These are phyloP conservation scores for Serranus cabrilla DNA, from an alignment of 2,797 vertebrate species.

Conservation along the genomic window DNA sequence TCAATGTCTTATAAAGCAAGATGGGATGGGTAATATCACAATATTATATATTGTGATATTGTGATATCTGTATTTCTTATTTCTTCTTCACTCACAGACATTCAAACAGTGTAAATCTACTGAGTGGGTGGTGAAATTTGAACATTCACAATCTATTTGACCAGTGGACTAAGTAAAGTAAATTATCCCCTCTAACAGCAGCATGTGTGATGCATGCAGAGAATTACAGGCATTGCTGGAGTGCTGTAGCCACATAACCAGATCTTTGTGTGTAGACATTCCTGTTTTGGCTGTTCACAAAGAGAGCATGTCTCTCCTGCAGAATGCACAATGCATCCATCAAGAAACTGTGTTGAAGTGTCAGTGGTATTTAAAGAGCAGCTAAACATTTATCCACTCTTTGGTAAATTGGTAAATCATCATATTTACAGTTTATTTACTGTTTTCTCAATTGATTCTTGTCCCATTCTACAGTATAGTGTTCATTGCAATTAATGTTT, in stretches of 20 bases:
- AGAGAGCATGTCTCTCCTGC: not conserved
- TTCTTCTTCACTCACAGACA: no score
- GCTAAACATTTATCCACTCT: not conserved
- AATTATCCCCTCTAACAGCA: not conserved
- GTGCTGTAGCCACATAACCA: constrained; percentile 6
- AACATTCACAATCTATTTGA: no score
- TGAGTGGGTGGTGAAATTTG: no score
- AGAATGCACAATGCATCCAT: not conserved
- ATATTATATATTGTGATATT: no score
- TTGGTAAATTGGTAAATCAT: not conserved
- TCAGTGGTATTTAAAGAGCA: not conserved
- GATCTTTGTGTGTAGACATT: constrained; percentile 24
- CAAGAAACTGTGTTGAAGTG: not conserved
- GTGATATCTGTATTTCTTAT: no score
- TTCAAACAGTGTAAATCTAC: no score
- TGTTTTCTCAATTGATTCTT: not conserved
- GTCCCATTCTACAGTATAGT: not conserved
- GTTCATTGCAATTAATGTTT: not conserved
- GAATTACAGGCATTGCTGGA: not conserved
- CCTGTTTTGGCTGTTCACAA: constrained; percentile 4
- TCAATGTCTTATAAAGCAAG: no score
- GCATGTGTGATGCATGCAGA: not conserved
- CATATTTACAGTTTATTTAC: not conserved
- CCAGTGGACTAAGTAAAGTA: no score
- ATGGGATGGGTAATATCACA: no score